Base-by-base conservation (phyloP, 2,888 invertebrate genomes). In the Sacculina carcini region DNA sequence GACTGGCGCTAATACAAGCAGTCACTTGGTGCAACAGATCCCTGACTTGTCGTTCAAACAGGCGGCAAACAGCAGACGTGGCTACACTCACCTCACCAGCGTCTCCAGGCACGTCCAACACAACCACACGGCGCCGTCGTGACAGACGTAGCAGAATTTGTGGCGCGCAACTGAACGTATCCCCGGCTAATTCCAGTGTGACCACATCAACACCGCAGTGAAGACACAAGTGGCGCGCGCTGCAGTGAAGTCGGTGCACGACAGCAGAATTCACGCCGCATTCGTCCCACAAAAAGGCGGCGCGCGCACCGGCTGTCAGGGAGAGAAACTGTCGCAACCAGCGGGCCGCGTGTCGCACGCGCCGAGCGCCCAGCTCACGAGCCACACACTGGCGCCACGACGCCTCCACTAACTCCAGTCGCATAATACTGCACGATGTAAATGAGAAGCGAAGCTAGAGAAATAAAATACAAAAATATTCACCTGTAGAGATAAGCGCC, bases 401-500 rank as follows among this genome's bases (percentile, higher is more conserved):
- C n/a, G n/a, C n/a, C n/a, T n/a, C n/a, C n/a, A n/a, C n/a, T n/a
- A n/a, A n/a, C n/a, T n/a, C n/a, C n/a, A n/a, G n/a, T n/a, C n/a
- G n/a, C n/a, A n/a, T n/a, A n/a, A 34, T 34, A 12, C 34, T 7
- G 34, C 5, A 34, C 34, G n/a, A 34, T 34, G 34, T n/a, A 34
- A 12, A 5, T n/a, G 14, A 4, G n/a, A 12, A 34, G 4, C 12
- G 4, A 34, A 34, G n/a, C 4, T 34, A 4, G n/a, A 12, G 12
- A n/a, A 21, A 23, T 4, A 5, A 29, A 4, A 31, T 7, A 5
- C 36, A 32, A 23, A 14, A 24, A 16, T 55, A 58, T 60, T 59
- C 63, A 71, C 71, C 68, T 69, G 58, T 70, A 67, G 51, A 71
- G 61, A 58, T 69, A 68, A 24, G 66, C 65, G 24, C 70, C 72